Base-by-base conservation (phyloP, 1,140 invertebrate genomes). In the Maniola jurtina region DNA sequence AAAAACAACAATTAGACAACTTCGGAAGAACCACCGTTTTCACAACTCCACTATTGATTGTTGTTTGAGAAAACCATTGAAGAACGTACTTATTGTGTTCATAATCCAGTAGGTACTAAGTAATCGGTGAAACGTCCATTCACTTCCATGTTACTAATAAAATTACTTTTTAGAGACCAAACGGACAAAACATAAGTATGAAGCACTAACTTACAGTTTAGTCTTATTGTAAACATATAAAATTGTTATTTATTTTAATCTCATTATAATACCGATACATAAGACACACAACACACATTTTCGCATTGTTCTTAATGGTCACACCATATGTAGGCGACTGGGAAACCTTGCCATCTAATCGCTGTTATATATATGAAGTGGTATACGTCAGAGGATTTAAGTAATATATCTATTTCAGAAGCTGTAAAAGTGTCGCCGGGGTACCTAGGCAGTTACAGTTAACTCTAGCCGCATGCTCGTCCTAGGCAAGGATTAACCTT, bases 391-490 rank as follows among this genome's bases (percentile, higher is more conserved):
- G 54, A 33, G 66, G 61, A 68, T 68, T 68, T 60, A 66, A 66
- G 61, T 50, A 47, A 68, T 63, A 62, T 63, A 63, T 63, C 66
- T 63, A 63, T 62, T 68, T 68, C 60, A 63, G 66, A 68, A 68
- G 66, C 66, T 62, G 11, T 63, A 68, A 34, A 68, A 68, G 66
- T 68, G 66, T 59, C 8, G 42, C n/a, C 65, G 54, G 52, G 61
- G 66, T 59, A n/a, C n/a, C n/a, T n/a, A n/a, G n/a, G n/a, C n/a
- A 68, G 50, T 50, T 10, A 65, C 55, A 54, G 56, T 34, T 52
- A 52, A 38, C 42, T 45, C 42, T 45, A 45, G 42, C 11, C 64
- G 47, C 47, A 59, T 54, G 64, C 25, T 65, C 15, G 65, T 56
- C 58, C 66, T 68, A 68, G 61, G 42, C 55, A 11, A 59, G 48